phyloP scores from a whole-genome alignment of 1,140 invertebrate genomes.

The Brachionus sp. region DNA sequence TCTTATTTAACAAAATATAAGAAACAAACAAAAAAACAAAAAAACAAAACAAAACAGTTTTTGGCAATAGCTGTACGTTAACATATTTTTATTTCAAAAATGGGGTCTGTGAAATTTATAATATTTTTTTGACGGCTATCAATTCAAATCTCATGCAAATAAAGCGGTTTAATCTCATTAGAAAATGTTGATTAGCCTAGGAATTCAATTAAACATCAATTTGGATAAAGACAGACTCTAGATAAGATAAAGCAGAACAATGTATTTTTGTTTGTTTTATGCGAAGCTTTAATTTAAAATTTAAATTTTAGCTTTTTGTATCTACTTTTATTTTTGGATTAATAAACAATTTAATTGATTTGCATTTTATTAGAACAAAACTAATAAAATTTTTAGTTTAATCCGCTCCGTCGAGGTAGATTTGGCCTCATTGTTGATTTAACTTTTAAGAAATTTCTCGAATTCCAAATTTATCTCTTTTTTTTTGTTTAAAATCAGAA shows the following conservation, averaged over 20 bases:
- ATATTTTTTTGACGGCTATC: neutral
- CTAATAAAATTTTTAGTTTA: neutral
- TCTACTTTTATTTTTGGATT: constrained; percentile 4
- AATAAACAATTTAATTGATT: constrained; percentile 41
- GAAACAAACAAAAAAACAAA: neutral
- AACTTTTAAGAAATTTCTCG: constrained; percentile 16
- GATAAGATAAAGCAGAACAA: constrained; percentile 19
- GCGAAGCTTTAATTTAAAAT: constrained; percentile 21
- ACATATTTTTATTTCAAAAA: neutral
- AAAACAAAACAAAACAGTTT: neutral
- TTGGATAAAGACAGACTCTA: constrained; percentile 11
- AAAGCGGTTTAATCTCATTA: constrained; percentile 8
- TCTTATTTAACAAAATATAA: neutral
- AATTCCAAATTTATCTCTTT: constrained; percentile 34
- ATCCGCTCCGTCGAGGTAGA: neutral
- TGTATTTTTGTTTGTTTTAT: neutral
- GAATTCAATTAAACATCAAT: neutral
- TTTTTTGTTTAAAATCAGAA: neutral
- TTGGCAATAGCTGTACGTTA: neutral
- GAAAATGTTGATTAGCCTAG: constrained; percentile 14
- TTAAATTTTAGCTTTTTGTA: constrained; percentile 17
- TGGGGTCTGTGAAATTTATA: neutral
- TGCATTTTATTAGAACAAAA: neutral
- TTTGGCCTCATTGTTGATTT: constrained; percentile 18
- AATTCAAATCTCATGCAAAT: neutral